Evolutionary conservation across 2,113 vertebrate genomes (phyloP).

Genomic region (Cinclus mexicanus): DNA sequence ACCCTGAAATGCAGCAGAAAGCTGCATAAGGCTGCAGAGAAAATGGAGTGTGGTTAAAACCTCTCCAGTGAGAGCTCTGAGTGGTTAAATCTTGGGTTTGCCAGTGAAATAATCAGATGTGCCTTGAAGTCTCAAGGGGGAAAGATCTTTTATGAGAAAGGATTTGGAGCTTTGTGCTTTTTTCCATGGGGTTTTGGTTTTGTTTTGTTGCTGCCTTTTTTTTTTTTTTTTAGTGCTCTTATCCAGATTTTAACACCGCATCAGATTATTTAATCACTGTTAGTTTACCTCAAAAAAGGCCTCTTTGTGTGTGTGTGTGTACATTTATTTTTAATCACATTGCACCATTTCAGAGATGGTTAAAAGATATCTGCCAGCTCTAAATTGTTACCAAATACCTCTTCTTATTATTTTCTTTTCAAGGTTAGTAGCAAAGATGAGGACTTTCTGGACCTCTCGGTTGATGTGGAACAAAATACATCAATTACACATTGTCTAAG

Average conservation of each 20-base stretch:
- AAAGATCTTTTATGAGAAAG: background rate
- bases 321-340: background rate
- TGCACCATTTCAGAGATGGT: background rate
- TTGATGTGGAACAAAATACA: slow-evolving; percentile 94
- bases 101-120: background rate
- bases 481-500: slow-evolving; percentile 93
- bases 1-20: background rate
- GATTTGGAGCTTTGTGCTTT: background rate
- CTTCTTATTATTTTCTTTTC: background rate
- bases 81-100: background rate
- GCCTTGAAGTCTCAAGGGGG: background rate
- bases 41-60: background rate
- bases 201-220: too few species aligned
- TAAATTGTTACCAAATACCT: background rate
- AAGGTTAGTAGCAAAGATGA: slow-evolving; percentile 96
- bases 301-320: background rate
- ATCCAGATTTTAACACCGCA: background rate
- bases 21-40: background rate
- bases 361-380: background rate
- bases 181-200: background rate
- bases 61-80: background rate
- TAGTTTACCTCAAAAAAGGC: background rate
- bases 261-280: background rate
- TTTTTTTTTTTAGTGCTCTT: background rate
- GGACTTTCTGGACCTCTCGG: slow-evolving; percentile 91